A percentile compares a stretch with the other conserved stretches of the same genome.
Evolutionary conservation across 2,888 invertebrate species (phyloP).

Genomic region (Pristionchus japonicus): DNA sequence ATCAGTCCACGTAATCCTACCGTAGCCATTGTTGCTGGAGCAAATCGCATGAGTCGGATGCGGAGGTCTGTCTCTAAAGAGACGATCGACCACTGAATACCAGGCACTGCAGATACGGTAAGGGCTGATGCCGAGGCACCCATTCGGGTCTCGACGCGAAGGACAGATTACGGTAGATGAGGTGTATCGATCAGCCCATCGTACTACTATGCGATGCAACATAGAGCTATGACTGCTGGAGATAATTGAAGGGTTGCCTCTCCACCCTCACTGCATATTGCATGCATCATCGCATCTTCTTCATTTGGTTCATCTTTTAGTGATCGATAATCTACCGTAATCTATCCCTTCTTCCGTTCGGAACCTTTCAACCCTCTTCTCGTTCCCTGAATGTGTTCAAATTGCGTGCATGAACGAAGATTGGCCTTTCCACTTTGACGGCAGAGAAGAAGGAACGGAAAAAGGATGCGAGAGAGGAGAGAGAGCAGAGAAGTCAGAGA

Average conservation of each 20-base stretch:
- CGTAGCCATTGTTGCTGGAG: conserved; percentile 11
- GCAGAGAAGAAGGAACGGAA: conserved; percentile 29
- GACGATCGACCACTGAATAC: not conserved
- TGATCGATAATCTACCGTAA: conserved; percentile 2
- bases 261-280: conserved; percentile 10
- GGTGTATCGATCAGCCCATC: conserved; percentile 4
- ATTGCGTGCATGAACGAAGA: conserved; percentile 23
- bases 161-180: not conserved
- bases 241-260: not conserved
- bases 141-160: conserved; percentile 2
- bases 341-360: not conserved
- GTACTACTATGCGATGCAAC: not conserved
- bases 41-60: conserved; percentile 27
- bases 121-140: conserved; percentile 12
- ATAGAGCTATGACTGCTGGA: not conserved
- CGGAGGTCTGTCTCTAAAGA: not conserved
- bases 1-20: not conserved
- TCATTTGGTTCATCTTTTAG: not conserved
- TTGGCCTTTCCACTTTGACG: conserved; percentile 23
- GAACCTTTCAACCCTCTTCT: not conserved
- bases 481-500: not conserved
- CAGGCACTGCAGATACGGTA: conserved; percentile 31
- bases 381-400: conserved; percentile 26
- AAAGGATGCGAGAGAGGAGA: not conserved
- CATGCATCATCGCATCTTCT: not conserved